Percentiles rank a stretch among this genome's conserved stretches.
These are phyloP conservation scores for Centropyge bicolor DNA, from an alignment of 2,797 vertebrate genomes.

Conservation along the genomic window DNA sequence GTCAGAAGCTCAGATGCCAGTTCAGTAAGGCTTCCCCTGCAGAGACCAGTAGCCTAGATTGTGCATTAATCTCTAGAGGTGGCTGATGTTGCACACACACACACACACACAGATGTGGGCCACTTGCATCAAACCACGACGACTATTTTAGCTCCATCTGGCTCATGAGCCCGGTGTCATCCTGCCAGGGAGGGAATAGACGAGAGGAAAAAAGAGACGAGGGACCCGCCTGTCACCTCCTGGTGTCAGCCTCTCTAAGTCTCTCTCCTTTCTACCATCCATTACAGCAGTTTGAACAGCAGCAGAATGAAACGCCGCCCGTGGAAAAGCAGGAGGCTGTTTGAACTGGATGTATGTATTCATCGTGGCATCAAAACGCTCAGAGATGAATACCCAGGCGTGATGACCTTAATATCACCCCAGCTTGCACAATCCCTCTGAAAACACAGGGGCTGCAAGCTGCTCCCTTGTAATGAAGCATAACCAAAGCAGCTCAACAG, in stretches of 20 bases:
- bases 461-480: background rate
- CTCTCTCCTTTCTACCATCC: background rate
- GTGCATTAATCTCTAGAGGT: conserved; percentile 57
- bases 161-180: conserved; percentile 20
- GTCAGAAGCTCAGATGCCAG: conserved; percentile 13
- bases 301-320: background rate
- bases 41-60: conserved; percentile 47
- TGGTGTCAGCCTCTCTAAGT: background rate
- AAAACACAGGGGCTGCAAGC: conserved; percentile 10
- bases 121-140: conserved; percentile 18
- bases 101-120: conserved; percentile 49
- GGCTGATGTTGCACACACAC: conserved; percentile 21
- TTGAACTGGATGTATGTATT: conserved; percentile 28
- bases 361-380: conserved; percentile 39
- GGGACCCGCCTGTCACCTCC: background rate
- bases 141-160: conserved; percentile 49
- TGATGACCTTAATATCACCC: conserved; percentile 41
- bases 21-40: conserved; percentile 23
- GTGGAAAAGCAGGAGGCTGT: conserved; percentile 9
- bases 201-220: background rate
- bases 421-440: conserved; percentile 8
- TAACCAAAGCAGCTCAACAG: conserved; percentile 38
- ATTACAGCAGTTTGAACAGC: conserved; percentile 1
- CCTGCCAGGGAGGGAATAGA: background rate
- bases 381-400: conserved; percentile 25